These are phyloP conservation scores for Sesia bembeciformis DNA, from an alignment of 2,888 invertebrate genomes.

Conservation along the genomic window DNA sequence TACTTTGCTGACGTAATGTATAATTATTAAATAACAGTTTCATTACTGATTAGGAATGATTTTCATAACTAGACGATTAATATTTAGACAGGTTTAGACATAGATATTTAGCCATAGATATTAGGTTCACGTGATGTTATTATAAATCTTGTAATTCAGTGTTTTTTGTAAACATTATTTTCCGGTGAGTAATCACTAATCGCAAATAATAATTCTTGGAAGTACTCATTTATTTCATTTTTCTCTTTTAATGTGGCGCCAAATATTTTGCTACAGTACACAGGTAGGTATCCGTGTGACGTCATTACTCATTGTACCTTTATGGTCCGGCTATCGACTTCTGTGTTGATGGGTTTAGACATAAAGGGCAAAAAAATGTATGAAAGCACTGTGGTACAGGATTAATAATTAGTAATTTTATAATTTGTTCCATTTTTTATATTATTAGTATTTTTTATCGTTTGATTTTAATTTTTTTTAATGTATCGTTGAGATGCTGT, in stretches of 20 bases:
- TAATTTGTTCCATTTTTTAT: too few species aligned
- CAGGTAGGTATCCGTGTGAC: too few species aligned
- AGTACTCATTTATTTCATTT: background rate
- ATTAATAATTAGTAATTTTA: too few species aligned
- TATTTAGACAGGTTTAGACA: background rate
- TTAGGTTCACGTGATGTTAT: slow-evolving; percentile 8
- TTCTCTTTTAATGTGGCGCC: background rate
- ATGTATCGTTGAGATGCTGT: too few species aligned
- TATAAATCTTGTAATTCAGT: slow-evolving; percentile 1
- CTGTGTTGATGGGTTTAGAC: too few species aligned
- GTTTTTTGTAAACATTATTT: slow-evolving; percentile 20
- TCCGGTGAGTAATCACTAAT: slow-evolving; percentile 23
- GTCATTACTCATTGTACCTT: too few species aligned
- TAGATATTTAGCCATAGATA: background rate
- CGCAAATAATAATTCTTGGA: background rate
- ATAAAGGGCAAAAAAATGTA: too few species aligned
- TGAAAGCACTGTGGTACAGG: too few species aligned
- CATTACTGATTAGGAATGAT: background rate
- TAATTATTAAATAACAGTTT: background rate
- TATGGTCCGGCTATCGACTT: too few species aligned
- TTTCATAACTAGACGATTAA: background rate
- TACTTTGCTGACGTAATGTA: background rate
- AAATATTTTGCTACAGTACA: too few species aligned
- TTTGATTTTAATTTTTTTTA: too few species aligned
- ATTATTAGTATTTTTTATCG: too few species aligned